A percentile compares a stretch with the other conserved stretches of the same genome.
Evolutionary conservation across 2,888 invertebrate genomes (phyloP).

Genomic region (Malacosoma neustria): DNA sequence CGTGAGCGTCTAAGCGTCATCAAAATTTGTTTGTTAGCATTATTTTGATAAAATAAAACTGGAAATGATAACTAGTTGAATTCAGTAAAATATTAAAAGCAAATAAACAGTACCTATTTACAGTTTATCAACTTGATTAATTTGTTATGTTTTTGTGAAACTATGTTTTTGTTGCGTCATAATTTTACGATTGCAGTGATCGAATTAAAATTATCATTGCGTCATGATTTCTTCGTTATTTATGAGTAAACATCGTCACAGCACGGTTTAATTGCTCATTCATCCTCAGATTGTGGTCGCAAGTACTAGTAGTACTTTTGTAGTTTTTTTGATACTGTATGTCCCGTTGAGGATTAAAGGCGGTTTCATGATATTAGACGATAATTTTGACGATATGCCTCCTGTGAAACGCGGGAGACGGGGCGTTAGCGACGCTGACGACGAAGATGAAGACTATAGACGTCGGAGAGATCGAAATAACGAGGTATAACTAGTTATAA

Average conservation of each 20-base stretch:
- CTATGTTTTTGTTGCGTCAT: conserved; percentile 5
- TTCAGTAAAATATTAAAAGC: too few relatives aligned
- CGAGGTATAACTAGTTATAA: too few relatives aligned
- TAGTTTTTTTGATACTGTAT: not conserved
- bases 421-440: conserved; percentile 76
- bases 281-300: not conserved
- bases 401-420: conserved; percentile 52
- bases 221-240: conserved; percentile 13
- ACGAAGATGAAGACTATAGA: conserved; percentile 83
- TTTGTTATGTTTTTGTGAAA: not conserved
- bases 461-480: conserved; percentile 85
- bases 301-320: too few relatives aligned
- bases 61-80: too few relatives aligned
- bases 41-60: too few relatives aligned
- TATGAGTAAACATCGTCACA: not conserved
- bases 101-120: too few relatives aligned
- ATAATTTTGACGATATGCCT: conserved; percentile 45
- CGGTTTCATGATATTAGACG: conserved; percentile 58
- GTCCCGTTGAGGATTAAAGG: conserved; percentile 11
- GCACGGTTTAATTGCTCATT: not conserved
- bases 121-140: too few relatives aligned
- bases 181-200: not conserved
- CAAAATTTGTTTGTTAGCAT: too few relatives aligned
- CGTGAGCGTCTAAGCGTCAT: too few relatives aligned
- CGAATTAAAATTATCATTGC: conserved; percentile 11